A percentile compares a stretch with the other conserved stretches of the same genome.
These are phyloP conservation scores for Suncus etruscus DNA, from an alignment of 2,113 vertebrate species.

Conservation along the genomic window DNA sequence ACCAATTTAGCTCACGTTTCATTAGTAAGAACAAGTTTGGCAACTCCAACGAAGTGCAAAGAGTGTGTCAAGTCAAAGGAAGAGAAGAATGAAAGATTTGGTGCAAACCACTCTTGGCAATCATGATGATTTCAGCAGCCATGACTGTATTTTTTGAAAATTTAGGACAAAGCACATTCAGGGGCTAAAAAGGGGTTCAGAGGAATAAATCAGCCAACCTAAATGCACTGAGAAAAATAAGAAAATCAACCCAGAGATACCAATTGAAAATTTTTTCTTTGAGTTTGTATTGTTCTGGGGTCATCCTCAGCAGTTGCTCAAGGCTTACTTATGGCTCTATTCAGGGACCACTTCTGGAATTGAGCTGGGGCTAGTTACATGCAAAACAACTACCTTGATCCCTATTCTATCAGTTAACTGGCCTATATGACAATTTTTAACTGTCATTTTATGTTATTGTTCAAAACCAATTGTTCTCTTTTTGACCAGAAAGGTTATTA, in stretches of 20 bases:
- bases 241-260: neutral
- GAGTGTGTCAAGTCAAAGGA: neutral
- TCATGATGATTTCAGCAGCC: neutral
- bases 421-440: neutral
- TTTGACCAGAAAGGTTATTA: slow-evolving; percentile 2
- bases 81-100: neutral
- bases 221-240: neutral
- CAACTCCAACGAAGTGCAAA: neutral
- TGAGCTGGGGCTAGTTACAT: no score
- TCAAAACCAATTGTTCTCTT: neutral
- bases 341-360: no score
- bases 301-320: no score
- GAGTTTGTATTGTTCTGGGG: no score
- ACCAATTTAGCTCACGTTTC: slow-evolving; percentile 11
- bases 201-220: neutral
- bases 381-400: no score
- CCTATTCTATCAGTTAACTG: no score
- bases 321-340: no score
- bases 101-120: neutral
- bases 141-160: neutral
- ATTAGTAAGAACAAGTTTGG: slow-evolving; percentile 23
- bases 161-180: neutral
- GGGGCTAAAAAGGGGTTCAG: neutral
- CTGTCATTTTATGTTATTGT: neutral
- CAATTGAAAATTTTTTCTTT: no score